Evolutionary conservation across 2,888 invertebrate genomes (phyloP), one percentile per base, ranked within the genome.

Genomic region (Synanthedon andrenaeformis): DNA sequence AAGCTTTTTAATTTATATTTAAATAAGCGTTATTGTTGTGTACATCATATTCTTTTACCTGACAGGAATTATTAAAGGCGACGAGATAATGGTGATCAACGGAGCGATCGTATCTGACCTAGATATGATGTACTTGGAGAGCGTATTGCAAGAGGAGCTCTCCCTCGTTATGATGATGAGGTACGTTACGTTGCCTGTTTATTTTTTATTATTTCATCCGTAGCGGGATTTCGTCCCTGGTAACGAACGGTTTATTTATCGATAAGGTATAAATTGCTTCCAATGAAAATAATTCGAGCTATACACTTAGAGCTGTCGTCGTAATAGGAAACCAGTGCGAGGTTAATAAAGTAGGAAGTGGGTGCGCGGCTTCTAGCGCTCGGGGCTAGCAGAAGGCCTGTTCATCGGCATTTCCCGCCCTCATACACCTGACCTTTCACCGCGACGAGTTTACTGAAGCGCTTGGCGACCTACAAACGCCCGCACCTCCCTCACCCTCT

Each of bases 111-210:
- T 98, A 65, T 96, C 96, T 73, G 98, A 98, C 89, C 91, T 98
- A 88, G 98, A 98, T 91, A 98, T 98, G 98, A 98, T 98, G 95
- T 98, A 97, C 90, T 91, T 98, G 78, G 98, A 98, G 86, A 96
- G 96, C 75, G 95, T 98, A 60, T 90, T 98, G 65, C 97, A 97
- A 84, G 97, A 98, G 81, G 97, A 97, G 75, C 91, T 95, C 60
- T 93, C 95, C 51, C 91, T 98, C 59, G 96, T 96, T 89, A 96
- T 98, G 93, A 98, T 98, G 94, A 96, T 98, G 93, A 92, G 98
- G 91, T 91, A 82, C 57, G 63, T 72, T 45, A 35, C n/a, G 45
- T 45, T 45, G 35, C 35, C 35, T 35, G 45, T 45, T 13, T 45
- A n/a, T 45, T 45, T 12, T 45, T 35, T 45, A 13, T 13, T 45